A percentile compares a stretch with the other conserved stretches of the same genome.
phyloP scores from a whole-genome alignment of 2,888 invertebrate genomes.

The Mesorhabditis sp. region DNA sequence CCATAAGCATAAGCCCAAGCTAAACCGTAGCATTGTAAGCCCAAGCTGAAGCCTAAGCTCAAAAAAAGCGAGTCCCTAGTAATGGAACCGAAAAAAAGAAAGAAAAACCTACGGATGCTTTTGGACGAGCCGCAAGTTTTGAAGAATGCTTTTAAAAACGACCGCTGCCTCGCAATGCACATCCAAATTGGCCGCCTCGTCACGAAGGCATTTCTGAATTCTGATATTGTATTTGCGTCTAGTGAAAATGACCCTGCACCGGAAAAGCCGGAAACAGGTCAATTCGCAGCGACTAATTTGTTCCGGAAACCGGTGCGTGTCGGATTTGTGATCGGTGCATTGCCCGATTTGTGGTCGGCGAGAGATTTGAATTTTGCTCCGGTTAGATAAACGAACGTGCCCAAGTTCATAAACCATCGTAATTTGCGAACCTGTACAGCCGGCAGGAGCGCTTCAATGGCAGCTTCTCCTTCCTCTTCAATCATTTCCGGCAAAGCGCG shows the following conservation, averaged over 20 bases:
- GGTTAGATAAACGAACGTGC: no score
- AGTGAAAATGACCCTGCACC: neutral
- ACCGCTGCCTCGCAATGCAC: conserved; percentile 53
- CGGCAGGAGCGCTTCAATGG: conserved; percentile 40
- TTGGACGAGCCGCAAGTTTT: conserved; percentile 32
- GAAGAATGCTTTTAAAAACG: conserved; percentile 47
- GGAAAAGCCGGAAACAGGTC: neutral
- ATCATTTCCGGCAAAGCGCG: conserved; percentile 41
- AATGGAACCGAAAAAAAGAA: no score
- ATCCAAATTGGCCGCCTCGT: conserved; percentile 44
- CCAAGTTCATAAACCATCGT: no score
- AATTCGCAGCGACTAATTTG: neutral
- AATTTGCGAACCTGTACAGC: conserved; percentile 29
- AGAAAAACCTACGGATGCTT: conserved; percentile 30
- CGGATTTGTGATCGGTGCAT: no score
- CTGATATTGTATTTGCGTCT: conserved; percentile 13
- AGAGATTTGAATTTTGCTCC: no score
- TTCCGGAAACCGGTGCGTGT: no score
- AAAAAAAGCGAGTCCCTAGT: no score
- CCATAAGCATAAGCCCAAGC: no score
- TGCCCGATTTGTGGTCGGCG: no score
- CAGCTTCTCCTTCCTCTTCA: conserved; percentile 40
- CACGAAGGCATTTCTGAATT: conserved; percentile 19
- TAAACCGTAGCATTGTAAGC: no score
- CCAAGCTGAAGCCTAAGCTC: no score